These are phyloP conservation scores for Dipodomys spectabilis DNA, from an alignment of 2,113 vertebrate genomes.

Conservation along the genomic window DNA sequence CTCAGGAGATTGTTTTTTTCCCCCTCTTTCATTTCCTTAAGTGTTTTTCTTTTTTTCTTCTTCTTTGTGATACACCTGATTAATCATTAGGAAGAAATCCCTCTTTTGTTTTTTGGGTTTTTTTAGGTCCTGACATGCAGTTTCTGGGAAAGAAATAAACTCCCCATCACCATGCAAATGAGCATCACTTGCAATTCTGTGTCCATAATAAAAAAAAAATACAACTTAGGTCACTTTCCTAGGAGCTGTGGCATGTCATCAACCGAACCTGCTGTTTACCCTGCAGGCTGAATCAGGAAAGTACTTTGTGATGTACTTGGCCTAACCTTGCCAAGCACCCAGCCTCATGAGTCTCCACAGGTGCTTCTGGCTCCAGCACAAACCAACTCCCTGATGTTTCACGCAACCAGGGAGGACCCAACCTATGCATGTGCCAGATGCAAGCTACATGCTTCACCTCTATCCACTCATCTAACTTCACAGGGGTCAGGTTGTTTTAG, in stretches of 20 bases:
- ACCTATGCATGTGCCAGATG: fast-evolving
- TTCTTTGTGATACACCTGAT: conserved; percentile 63
- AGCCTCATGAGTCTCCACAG: not conserved
- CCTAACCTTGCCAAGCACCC: conserved; percentile 4
- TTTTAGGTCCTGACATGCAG: conserved; percentile 70
- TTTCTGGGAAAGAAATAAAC: conserved; percentile 72
- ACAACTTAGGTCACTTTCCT: conserved; percentile 69
- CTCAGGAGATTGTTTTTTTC: conserved; percentile 58
- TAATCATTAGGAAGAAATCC: conserved; percentile 79
- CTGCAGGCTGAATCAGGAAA: conserved; percentile 51
- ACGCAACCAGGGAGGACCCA: not conserved
- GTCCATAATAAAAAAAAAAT: conserved; percentile 48
- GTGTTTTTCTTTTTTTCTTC: conserved; percentile 62
- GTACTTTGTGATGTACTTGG: not conserved
- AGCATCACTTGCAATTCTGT: conserved; percentile 66
- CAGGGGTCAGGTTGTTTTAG: not conserved
- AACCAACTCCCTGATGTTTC: not conserved
- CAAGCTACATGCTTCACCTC: not conserved
- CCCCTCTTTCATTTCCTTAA: conserved; percentile 78
- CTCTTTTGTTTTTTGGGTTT: not conserved
- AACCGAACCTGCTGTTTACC: not conserved
- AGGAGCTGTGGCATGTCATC: conserved; percentile 24
- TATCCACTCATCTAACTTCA: not conserved
- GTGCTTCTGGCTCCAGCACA: not conserved
- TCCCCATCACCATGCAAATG: conserved; percentile 71